These are phyloP conservation scores for Gadopsis bispinosus DNA, from an alignment of 2,797 vertebrate species.

Conservation along the genomic window DNA sequence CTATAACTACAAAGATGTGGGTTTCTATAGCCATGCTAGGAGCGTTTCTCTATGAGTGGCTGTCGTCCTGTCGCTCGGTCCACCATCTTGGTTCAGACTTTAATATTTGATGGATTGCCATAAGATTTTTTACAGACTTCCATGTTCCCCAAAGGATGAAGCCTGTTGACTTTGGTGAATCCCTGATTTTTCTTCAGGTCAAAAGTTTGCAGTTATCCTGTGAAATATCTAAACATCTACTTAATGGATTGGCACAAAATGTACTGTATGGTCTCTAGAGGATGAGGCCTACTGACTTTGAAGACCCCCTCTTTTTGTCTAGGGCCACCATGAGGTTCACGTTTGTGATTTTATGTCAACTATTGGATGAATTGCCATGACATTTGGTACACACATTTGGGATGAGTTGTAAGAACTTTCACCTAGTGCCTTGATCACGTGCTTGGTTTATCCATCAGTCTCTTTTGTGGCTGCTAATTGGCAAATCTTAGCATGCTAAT, in stretches of 20 bases:
- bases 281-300: background rate
- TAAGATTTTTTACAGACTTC: background rate
- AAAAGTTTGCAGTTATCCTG: background rate
- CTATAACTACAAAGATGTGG: conserved; percentile 3
- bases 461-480: background rate
- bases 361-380: background rate
- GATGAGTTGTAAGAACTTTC: background rate
- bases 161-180: background rate
- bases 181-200: background rate
- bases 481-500: background rate
- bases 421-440: background rate
- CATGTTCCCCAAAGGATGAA: background rate
- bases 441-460: background rate
- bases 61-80: background rate
- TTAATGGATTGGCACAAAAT: background rate
- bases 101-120: background rate
- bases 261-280: background rate
- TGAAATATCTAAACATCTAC: background rate
- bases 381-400: background rate
- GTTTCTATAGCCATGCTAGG: conserved; percentile 1
- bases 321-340: background rate
- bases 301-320: background rate
- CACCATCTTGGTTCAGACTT: background rate
- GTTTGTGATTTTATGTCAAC: conserved; percentile 4
- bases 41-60: background rate